Percentiles rank a stretch among this genome's conserved stretches.
Conservation (phyloP, 2,797 vertebrate genomes). For the Rhyacichthys aspro region DNA sequence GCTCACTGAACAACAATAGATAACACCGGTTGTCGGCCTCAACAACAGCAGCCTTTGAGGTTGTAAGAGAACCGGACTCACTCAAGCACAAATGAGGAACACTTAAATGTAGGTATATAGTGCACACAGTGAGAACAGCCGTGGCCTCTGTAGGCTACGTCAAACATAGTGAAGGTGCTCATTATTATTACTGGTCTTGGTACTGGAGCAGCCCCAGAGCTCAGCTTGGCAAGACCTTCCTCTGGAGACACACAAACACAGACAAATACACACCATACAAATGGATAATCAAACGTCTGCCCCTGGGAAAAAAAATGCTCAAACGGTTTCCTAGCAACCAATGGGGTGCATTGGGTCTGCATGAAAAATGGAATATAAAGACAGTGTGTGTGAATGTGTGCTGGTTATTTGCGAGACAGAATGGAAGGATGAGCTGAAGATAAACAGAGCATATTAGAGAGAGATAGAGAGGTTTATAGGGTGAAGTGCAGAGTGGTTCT, state of each 20-base stretch:
- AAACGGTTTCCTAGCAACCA: constrained; percentile 85
- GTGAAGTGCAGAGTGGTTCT: constrained; percentile 50
- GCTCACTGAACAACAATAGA: constrained; percentile 67
- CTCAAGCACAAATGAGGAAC: constrained; percentile 21
- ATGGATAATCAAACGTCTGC: constrained; percentile 88
- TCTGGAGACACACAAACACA: constrained; percentile 49
- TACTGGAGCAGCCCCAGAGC: constrained; percentile 71
- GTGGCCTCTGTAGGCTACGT: constrained; percentile 56
- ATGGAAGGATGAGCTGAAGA: constrained; percentile 62
- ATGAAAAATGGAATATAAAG: constrained; percentile 70
- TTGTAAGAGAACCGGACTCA: constrained; percentile 35
- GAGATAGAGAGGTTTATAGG: constrained; percentile 56
- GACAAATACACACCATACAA: constrained; percentile 75
- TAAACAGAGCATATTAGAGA: constrained; percentile 64
- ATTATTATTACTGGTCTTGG: constrained; percentile 75
- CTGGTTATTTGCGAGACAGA: constrained; percentile 39
- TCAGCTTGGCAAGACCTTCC: constrained; percentile 72
- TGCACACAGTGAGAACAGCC: constrained; percentile 40
- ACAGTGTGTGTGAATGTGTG: constrained; percentile 33
- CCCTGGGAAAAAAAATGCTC: constrained; percentile 67
- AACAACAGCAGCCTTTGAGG: constrained; percentile 27
- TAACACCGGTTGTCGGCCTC: constrained; percentile 49
- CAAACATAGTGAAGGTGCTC: constrained; percentile 68
- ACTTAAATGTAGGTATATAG: constrained; percentile 50
- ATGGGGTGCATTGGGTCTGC: constrained; percentile 67